Conservation (phyloP, 2,797 vertebrate genomes). For the Ceryle rudis region DNA sequence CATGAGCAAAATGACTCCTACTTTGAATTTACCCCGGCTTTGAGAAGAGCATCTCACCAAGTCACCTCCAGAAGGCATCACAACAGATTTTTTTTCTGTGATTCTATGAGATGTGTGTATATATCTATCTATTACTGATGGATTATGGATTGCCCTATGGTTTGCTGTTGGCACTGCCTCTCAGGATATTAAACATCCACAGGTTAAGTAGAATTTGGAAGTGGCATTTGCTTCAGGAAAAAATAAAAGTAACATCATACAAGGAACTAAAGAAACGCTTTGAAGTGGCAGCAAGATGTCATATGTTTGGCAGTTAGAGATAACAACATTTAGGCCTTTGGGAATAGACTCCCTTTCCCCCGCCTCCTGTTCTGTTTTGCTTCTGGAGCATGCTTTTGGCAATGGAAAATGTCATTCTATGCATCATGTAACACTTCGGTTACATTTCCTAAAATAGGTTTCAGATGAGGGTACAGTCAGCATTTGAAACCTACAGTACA, state of each 20-base stretch:
- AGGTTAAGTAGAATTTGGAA: constrained; percentile 53
- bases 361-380: constrained; percentile 24
- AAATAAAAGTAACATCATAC: constrained; percentile 7
- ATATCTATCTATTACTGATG: not conserved
- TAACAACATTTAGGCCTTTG: constrained; percentile 15
- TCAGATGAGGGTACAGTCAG: constrained; percentile 5
- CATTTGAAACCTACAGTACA: constrained; percentile 19
- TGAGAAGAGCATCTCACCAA: not conserved
- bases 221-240: constrained; percentile 29
- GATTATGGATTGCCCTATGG: not conserved
- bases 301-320: constrained; percentile 35
- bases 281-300: constrained; percentile 43
- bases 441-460: constrained; percentile 23
- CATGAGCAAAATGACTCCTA: not conserved
- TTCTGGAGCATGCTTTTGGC: constrained; percentile 64
- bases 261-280: constrained; percentile 39
- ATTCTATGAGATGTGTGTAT: not conserved
- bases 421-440: constrained; percentile 37
- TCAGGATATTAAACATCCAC: constrained; percentile 27
- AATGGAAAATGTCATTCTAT: constrained; percentile 45
- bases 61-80: not conserved
- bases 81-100: not conserved
- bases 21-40: not conserved
- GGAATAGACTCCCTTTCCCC: constrained; percentile 1
- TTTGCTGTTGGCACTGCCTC: constrained; percentile 41